phyloP scores from a whole-genome alignment of 2,888 invertebrate genomes.

The Ischnus inquisitorius region DNA sequence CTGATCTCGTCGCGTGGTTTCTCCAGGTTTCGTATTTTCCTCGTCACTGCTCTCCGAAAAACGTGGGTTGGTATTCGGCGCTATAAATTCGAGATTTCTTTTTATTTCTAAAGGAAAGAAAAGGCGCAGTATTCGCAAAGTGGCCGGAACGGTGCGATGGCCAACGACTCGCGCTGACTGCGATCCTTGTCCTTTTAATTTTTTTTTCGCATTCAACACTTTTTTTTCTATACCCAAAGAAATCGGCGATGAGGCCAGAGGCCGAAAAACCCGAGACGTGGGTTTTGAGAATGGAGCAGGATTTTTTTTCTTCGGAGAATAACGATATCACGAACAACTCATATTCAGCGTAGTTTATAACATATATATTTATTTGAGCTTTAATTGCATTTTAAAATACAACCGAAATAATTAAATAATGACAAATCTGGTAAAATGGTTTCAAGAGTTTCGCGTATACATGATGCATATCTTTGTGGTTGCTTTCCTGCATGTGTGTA shows the following conservation, averaged over 20 bases:
- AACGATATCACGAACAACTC: constrained; percentile 68
- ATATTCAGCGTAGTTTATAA: constrained; percentile 88
- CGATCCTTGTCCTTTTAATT: constrained; percentile 27
- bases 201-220: constrained; percentile 33
- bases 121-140: constrained; percentile 27
- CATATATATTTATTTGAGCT: constrained; percentile 95
- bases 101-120: constrained; percentile 12
- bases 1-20: constrained; percentile 51
- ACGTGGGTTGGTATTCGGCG: constrained; percentile 65
- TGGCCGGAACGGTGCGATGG: constrained; percentile 32
- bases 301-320: not conserved
- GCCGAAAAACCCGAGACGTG: constrained; percentile 45
- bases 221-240: constrained; percentile 49
- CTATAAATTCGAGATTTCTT: constrained; percentile 64
- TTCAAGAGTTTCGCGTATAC: constrained; percentile 92
- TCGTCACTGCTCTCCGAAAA: constrained; percentile 52
- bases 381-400: constrained; percentile 94
- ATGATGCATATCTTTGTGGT: constrained; percentile 89
- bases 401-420: constrained; percentile 94
- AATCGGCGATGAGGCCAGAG: not conserved
- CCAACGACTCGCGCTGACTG: constrained; percentile 16
- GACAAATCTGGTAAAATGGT: constrained; percentile 91
- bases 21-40: constrained; percentile 55
- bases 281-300: constrained; percentile 20
- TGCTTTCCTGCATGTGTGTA: constrained; percentile 87